Percentiles rank a stretch among this genome's conserved stretches.
These are phyloP conservation scores for Therioaphis trifolii DNA, from an alignment of 2,888 invertebrate genomes.

Conservation along the genomic window DNA sequence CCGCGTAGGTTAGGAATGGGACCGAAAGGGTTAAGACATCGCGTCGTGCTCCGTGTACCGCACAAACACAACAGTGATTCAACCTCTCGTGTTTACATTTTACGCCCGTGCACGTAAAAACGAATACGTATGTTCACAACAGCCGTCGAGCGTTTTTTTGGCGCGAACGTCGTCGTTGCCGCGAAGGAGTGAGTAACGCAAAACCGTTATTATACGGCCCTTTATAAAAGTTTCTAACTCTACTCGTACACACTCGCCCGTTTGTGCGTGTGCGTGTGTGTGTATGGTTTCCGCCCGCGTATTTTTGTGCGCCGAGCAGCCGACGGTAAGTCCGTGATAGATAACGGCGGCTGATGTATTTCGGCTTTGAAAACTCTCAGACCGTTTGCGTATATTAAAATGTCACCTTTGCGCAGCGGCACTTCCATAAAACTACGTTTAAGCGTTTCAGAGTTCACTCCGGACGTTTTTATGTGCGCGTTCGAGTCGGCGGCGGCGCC, in stretches of 20 bases:
- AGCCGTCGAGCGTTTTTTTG: slow-evolving; percentile 27
- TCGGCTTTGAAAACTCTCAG: slow-evolving; percentile 28
- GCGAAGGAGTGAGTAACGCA: slow-evolving; percentile 4
- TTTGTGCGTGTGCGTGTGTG: not conserved
- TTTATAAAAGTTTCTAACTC: slow-evolving; percentile 48
- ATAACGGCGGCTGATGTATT: slow-evolving; percentile 27
- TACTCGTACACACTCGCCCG: not conserved
- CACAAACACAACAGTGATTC: too few species aligned
- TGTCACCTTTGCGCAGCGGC: not conserved
- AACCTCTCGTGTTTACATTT: too few species aligned
- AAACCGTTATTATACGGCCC: slow-evolving; percentile 26
- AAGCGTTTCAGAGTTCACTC: slow-evolving; percentile 35
- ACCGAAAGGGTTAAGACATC: too few species aligned
- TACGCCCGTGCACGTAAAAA: too few species aligned
- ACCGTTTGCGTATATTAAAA: slow-evolving; percentile 41
- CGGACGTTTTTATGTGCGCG: slow-evolving; percentile 38
- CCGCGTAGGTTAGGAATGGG: too few species aligned
- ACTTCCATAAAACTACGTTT: not conserved
- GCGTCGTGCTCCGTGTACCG: too few species aligned
- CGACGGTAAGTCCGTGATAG: slow-evolving; percentile 31
- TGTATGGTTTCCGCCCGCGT: slow-evolving; percentile 40
- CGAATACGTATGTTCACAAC: too few species aligned
- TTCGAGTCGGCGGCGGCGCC: slow-evolving; percentile 20
- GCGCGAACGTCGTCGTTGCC: not conserved
- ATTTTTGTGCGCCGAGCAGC: not conserved